Conservation (phyloP, 2,797 vertebrate species). For the Smutsia gigantea region DNA sequence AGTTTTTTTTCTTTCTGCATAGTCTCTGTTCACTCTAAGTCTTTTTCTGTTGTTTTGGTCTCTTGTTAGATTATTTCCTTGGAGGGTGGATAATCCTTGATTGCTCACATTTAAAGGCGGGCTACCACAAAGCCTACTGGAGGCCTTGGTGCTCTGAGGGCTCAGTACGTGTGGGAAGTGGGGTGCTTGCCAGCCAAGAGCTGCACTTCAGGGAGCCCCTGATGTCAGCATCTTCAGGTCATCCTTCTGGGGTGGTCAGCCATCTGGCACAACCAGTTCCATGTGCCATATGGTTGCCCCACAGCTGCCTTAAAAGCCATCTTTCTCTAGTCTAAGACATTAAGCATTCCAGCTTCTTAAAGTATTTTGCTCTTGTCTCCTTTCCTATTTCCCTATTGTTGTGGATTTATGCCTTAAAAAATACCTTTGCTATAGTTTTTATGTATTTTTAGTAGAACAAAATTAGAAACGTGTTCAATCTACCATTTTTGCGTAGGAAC, state of each 20-base stretch:
- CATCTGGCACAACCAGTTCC: background rate
- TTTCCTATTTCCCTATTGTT: background rate
- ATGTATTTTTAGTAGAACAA: background rate
- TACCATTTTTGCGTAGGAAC: constrained; percentile 48
- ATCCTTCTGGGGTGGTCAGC: background rate
- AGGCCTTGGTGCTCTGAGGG: background rate
- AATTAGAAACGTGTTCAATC: constrained; percentile 41
- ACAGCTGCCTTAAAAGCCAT: background rate
- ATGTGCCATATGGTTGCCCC: background rate
- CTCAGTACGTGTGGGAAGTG: background rate
- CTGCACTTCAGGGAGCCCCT: background rate
- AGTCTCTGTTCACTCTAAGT: constrained; percentile 23
- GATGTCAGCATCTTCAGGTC: background rate
- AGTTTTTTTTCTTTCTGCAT: constrained; percentile 48
- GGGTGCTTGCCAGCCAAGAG: background rate
- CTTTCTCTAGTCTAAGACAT: background rate
- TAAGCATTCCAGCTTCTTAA: background rate
- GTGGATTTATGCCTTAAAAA: constrained; percentile 29
- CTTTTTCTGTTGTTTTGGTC: constrained; percentile 27
- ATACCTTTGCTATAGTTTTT: constrained; percentile 23
- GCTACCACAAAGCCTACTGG: background rate
- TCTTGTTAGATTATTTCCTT: constrained; percentile 30
- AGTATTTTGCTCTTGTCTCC: constrained; percentile 17
- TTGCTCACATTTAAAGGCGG: background rate
- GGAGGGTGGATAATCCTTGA: background rate